Percentiles rank a stretch among this genome's conserved stretches.
Conservation (phyloP, 2,113 vertebrate species). For the Tonatia bakeri region DNA sequence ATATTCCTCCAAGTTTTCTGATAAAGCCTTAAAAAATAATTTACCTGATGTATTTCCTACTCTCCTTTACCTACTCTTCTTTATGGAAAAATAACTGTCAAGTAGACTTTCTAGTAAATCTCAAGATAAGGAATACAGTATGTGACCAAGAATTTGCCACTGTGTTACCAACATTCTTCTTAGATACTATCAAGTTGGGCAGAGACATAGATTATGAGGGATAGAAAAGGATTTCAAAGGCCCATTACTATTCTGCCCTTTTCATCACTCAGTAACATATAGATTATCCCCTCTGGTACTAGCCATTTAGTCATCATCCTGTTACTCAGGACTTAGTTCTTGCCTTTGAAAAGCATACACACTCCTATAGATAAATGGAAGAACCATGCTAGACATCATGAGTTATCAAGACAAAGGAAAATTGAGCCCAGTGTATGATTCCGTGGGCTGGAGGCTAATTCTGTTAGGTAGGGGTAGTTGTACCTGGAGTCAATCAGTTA, state of each 20-base stretch:
- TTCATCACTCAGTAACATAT: neutral
- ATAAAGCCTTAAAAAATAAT: constrained; percentile 3
- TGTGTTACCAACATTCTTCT: neutral
- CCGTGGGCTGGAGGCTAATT: neutral
- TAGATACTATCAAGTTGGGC: neutral
- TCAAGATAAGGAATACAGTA: neutral
- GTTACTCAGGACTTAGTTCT: neutral
- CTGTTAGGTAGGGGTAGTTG: neutral
- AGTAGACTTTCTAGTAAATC: neutral
- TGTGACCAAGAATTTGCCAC: neutral
- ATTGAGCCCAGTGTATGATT: neutral
- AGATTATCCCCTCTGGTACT: neutral
- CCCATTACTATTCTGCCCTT: neutral
- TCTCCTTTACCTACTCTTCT: neutral
- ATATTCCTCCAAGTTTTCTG: neutral
- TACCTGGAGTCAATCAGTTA: neutral
- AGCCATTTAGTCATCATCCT: neutral
- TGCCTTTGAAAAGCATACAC: neutral
- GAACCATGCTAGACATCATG: neutral
- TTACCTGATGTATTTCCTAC: neutral
- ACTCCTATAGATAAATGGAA: neutral
- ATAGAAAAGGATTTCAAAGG: neutral
- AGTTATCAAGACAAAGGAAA: neutral
- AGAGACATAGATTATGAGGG: neutral
- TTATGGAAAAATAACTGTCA: neutral